phyloP scores from a whole-genome alignment of 2,797 vertebrate genomes.

The Hapalemur alaotrensis region DNA sequence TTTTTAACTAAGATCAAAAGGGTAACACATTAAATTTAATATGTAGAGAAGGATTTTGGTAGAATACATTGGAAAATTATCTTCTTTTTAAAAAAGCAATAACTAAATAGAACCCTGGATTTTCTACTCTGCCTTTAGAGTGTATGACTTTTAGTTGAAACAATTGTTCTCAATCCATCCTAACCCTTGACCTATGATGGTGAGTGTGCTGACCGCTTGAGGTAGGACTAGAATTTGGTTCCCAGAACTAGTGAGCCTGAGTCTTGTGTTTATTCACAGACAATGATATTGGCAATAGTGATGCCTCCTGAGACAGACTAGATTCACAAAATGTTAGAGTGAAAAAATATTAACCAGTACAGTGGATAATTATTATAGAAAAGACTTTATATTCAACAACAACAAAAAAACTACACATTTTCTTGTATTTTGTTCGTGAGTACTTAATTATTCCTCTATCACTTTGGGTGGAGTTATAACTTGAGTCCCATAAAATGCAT shows the following conservation, averaged over 20 bases:
- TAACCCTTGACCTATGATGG: background rate
- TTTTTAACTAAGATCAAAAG: background rate
- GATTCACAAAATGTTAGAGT: background rate
- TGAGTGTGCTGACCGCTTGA: background rate
- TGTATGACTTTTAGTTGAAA: background rate
- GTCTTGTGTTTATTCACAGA: background rate
- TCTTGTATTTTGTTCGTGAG: background rate
- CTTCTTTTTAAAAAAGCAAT: background rate
- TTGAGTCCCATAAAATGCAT: background rate
- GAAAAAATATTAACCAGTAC: background rate
- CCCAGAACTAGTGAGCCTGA: background rate
- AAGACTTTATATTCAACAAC: background rate
- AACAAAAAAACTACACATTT: background rate
- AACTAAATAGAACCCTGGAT: background rate
- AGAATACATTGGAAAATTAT: background rate
- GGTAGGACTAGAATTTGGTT: background rate
- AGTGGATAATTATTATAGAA: background rate
- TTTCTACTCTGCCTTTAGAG: background rate
- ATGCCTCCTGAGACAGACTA: background rate
- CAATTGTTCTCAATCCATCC: background rate
- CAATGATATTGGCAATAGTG: background rate
- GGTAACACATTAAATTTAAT: background rate
- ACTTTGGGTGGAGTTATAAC: background rate
- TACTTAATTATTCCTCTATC: background rate
- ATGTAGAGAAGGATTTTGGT: background rate